Conservation (phyloP, 2,797 vertebrate genomes). For the Uromys caudimaculatus region DNA sequence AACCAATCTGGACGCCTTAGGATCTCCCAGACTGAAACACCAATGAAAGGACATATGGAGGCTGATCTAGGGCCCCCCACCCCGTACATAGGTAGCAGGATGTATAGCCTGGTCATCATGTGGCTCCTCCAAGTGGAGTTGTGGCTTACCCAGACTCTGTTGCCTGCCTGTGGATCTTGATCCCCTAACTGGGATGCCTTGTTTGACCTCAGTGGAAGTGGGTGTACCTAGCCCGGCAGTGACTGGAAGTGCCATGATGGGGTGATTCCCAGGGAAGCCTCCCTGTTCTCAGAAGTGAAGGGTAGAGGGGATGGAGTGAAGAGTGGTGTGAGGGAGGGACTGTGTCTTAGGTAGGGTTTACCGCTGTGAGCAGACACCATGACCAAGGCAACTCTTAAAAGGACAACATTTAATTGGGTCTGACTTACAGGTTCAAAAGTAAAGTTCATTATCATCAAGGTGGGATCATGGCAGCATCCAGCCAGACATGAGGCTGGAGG, state of each 20-base stretch:
- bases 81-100: not conserved
- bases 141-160: not conserved
- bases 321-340: not conserved
- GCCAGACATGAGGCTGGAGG: not conserved
- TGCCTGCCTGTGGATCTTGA: not conserved
- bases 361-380: not conserved
- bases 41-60: not conserved
- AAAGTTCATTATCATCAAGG: not conserved
- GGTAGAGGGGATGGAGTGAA: not conserved
- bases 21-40: not conserved
- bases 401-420: not conserved
- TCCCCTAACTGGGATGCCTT: not conserved
- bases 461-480: not conserved
- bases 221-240: not conserved
- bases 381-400: not conserved
- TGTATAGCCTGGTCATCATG: not conserved
- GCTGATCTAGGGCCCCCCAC: not conserved
- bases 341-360: not conserved
- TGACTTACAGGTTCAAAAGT: not conserved
- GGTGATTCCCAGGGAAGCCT: not conserved
- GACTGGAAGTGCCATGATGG: not conserved
- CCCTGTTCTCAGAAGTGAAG: not conserved
- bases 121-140: not conserved
- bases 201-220: not conserved
- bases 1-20: not conserved